Evolutionary conservation across 2,797 vertebrate species (phyloP), one percentile per base, ranked within the genome.

Genomic region (Macropodus opercularis): DNA sequence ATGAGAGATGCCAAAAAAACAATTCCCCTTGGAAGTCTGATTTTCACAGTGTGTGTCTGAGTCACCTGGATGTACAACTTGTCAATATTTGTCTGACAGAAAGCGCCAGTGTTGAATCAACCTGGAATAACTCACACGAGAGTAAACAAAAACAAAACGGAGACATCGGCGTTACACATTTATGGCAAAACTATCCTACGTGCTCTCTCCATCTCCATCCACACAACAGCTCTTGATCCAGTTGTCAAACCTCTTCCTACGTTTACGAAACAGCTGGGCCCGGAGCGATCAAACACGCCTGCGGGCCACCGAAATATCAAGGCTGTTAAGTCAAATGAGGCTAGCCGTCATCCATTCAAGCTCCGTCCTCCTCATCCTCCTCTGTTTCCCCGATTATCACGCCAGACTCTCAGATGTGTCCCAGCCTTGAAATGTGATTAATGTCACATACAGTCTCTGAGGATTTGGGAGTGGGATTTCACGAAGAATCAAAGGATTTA

Each of bases 371-470:
- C 24, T 71, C 64, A 75, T 71, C 63, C 71, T 55, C 46, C 11
- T 67, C 52, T 3, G 10, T 57, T 56, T 72, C 63, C n/a, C n/a
- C 70, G 73, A 86, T 74, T 72, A 63, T 76, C 36, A 14, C 51
- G 74, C 76, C 26, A 9, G 63, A 74, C 63, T 54, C 55, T 72
- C 62, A 64, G 63, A 77, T 62, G 55, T 63, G 64, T 42, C 64
- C 26, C 39, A 58, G 44, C 72, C 65, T 69, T 81, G 72, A 81
- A 83, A 83, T 77, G 63, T 65, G 78, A 70, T 83, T 79, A 82
- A 86, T 77, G 77, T 80, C 79, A 76, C 50, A 62, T 78, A 70
- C 56, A 41, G 69, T 62, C 74, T 69, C 39, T n/a, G 55, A 24
- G 69, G 77, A 79, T 79, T 78, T 69, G 51, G 46, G 22, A 60